Conservation (phyloP, 1,140 invertebrate species). For the Saxidomus purpurata region DNA sequence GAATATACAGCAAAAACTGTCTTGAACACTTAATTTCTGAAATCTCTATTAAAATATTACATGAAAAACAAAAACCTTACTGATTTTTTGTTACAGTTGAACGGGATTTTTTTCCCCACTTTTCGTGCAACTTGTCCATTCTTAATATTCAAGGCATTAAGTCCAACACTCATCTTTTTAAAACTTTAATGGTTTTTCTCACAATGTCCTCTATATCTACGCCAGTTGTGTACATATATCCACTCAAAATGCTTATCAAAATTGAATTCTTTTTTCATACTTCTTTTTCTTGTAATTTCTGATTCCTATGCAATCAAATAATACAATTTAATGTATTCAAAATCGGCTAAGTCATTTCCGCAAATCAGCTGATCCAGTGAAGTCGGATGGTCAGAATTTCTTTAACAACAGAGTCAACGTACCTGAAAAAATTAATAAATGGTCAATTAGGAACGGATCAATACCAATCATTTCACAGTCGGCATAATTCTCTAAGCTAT, state of each 20-base stretch:
- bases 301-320: not conserved
- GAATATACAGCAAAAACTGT: too few relatives aligned
- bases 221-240: slow-evolving; percentile 9
- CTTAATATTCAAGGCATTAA: too few relatives aligned
- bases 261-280: slow-evolving; percentile 3
- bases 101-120: too few relatives aligned
- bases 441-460: not conserved
- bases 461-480: not conserved
- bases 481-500: too few relatives aligned
- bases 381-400: not conserved
- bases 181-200: too few relatives aligned
- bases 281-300: not conserved
- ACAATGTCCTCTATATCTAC: too few relatives aligned
- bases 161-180: too few relatives aligned
- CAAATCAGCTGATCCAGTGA: not conserved
- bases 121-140: too few relatives aligned
- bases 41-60: not conserved
- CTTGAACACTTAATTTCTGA: too few relatives aligned
- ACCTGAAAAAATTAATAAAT: slow-evolving; percentile 9
- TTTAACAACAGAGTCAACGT: not conserved
- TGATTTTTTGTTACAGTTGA: too few relatives aligned
- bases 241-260: slow-evolving; percentile 60
- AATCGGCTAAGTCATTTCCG: not conserved
- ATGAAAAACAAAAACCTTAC: not conserved
- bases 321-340: too few relatives aligned